phyloP scores from a whole-genome alignment of 2,113 vertebrate species.

The Periophthalmus modestus region DNA sequence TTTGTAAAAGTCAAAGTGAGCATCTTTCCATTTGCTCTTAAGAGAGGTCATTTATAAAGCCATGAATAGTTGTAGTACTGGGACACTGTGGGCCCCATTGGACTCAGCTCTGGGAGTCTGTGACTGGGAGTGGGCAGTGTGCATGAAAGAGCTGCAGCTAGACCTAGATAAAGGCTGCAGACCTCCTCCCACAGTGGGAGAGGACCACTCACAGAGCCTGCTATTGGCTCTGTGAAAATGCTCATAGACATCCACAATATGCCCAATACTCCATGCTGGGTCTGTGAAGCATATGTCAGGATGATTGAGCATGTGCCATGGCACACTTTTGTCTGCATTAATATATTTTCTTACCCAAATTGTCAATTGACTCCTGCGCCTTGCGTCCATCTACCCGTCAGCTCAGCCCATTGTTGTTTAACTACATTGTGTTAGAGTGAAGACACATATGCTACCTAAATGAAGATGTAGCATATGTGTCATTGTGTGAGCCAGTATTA shows the following conservation, averaged over 20 bases:
- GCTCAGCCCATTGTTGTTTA: conserved; percentile 20
- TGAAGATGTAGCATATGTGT: conserved; percentile 43
- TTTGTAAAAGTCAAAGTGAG: conserved; percentile 40
- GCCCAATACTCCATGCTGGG: conserved; percentile 40
- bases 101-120: conserved; percentile 39
- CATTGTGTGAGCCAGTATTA: conserved; percentile 50
- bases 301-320: conserved; percentile 58
- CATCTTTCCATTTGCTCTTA: conserved; percentile 40
- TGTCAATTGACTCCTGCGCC: conserved; percentile 26
- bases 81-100: conserved; percentile 45
- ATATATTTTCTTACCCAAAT: conserved; percentile 15
- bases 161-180: conserved; percentile 67
- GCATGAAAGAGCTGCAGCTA: conserved; percentile 51
- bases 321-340: conserved; percentile 57
- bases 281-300: conserved; percentile 36
- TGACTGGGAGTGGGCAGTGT: conserved; percentile 41
- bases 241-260: conserved; percentile 31
- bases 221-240: conserved; percentile 30
- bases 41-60: conserved; percentile 46
- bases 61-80: conserved; percentile 46
- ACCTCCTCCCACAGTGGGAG: conserved; percentile 58
- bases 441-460: too few species aligned
- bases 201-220: conserved; percentile 61
- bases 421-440: conserved; percentile 27
- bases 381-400: conserved; percentile 22